These are phyloP conservation scores for Cheilinus undulatus DNA, from an alignment of 2,113 vertebrate species.

Conservation along the genomic window DNA sequence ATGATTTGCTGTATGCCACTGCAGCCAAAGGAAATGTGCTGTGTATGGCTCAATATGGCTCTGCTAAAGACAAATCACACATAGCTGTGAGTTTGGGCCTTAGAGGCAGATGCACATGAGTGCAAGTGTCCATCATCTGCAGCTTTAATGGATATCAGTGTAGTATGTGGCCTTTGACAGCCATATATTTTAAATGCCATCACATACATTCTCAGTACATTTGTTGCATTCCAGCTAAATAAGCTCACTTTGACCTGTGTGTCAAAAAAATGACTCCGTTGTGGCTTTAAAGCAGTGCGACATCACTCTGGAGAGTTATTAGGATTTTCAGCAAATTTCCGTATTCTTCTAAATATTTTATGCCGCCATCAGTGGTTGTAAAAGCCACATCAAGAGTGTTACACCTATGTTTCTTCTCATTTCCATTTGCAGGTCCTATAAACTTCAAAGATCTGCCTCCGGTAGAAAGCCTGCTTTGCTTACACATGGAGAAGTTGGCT, in stretches of 20 bases:
- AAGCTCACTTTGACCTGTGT: not conserved
- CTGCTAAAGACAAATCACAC: not conserved
- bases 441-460: slow-evolving; percentile 71
- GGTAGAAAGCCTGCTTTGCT: slow-evolving; percentile 70
- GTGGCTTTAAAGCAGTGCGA: slow-evolving; percentile 9
- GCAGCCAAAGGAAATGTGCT: not conserved
- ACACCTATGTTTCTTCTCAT: slow-evolving; percentile 41
- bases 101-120: not conserved
- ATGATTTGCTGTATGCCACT: not conserved
- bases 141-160: slow-evolving; percentile 25
- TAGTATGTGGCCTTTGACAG: slow-evolving; percentile 8
- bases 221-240: slow-evolving; percentile 2
- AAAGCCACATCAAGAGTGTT: slow-evolving; percentile 56
- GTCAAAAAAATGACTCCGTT: slow-evolving; percentile 30
- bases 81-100: slow-evolving; percentile 2
- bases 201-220: slow-evolving; percentile 3
- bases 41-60: not conserved
- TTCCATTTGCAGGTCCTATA: slow-evolving; percentile 63
- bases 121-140: slow-evolving; percentile 22
- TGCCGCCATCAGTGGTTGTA: slow-evolving; percentile 57
- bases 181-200: slow-evolving; percentile 15
- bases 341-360: slow-evolving; percentile 65
- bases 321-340: slow-evolving; percentile 60
- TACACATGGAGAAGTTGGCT: slow-evolving; percentile 69
- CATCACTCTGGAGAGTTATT: slow-evolving; percentile 44